phyloP scores from a whole-genome alignment of 2,888 invertebrate genomes.

The Pollenia labialis region DNA sequence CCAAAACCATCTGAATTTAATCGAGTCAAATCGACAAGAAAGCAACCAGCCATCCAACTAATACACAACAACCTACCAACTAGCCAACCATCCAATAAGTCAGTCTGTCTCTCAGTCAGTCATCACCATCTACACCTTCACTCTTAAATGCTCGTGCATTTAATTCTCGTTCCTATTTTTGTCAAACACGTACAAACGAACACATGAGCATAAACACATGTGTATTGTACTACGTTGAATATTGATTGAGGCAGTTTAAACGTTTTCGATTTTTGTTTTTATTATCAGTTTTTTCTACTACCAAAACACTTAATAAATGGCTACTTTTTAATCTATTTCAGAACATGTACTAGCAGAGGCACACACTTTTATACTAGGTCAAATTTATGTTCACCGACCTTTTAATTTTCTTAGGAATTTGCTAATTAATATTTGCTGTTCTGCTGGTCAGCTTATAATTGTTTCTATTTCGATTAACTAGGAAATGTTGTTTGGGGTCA shows the following conservation, averaged over 20 bases:
- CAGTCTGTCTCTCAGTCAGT: neutral
- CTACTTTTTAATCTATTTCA: slow-evolving; percentile 11
- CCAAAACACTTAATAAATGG: slow-evolving; percentile 12
- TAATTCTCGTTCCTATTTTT: slow-evolving; percentile 41
- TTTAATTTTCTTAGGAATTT: too few relatives aligned
- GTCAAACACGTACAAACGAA: neutral
- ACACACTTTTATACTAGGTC: too few relatives aligned
- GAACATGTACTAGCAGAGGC: neutral
- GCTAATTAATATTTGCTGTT: too few relatives aligned
- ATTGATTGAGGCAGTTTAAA: slow-evolving; percentile 24
- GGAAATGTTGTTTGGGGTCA: too few relatives aligned
- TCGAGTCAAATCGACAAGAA: slow-evolving; percentile 59
- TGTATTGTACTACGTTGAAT: slow-evolving; percentile 9
- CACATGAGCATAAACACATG: neutral
- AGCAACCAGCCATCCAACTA: slow-evolving; percentile 20
- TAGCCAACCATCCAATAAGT: slow-evolving; percentile 38
- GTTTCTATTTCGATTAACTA: too few relatives aligned
- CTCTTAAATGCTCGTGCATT: slow-evolving; percentile 39
- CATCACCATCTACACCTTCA: slow-evolving; percentile 58
- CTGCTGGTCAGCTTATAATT: too few relatives aligned
- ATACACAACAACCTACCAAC: neutral
- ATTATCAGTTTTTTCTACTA: slow-evolving; percentile 15
- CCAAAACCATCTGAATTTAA: slow-evolving; percentile 55
- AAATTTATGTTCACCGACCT: too few relatives aligned
- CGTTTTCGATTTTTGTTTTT: slow-evolving; percentile 1